Evolutionary conservation across 1,140 invertebrate genomes (phyloP).

Genomic region (Hesperophylax magnus): DNA sequence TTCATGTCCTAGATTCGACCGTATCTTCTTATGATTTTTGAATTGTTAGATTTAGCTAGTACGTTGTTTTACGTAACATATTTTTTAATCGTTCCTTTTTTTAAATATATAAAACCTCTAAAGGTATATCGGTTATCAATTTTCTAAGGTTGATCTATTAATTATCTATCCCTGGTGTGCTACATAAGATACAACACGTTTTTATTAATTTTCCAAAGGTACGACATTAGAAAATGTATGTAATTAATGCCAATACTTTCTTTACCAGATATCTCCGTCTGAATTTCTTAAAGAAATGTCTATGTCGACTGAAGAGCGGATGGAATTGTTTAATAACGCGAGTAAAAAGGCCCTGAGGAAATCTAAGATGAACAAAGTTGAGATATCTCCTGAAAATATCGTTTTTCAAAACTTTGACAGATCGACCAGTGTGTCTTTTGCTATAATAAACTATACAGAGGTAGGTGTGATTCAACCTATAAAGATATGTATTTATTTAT

Average conservation of each 20-base stretch:
- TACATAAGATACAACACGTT: no score
- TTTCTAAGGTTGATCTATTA: no score
- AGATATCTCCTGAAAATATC: constrained; percentile 15
- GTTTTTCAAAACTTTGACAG: constrained; percentile 23
- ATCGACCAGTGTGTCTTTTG: not conserved
- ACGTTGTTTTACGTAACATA: no score
- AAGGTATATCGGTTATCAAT: no score
- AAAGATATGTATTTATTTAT: not conserved
- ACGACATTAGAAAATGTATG: not conserved
- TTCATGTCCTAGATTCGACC: no score
- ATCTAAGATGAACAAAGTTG: constrained; percentile 14
- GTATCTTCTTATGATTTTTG: no score
- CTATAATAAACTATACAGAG: constrained; percentile 14
- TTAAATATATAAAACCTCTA: no score
- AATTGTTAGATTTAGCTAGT: no score
- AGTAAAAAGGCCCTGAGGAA: constrained; percentile 18
- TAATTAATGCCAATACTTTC: not conserved
- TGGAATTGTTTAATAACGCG: not conserved
- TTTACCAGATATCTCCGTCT: constrained; percentile 13
- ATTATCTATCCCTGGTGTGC: no score
- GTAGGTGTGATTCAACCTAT: not conserved
- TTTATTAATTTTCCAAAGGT: not conserved
- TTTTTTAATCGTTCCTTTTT: no score
- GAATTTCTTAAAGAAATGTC: constrained; percentile 28
- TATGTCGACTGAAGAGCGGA: constrained; percentile 10